Percentiles rank a stretch among this genome's conserved stretches.
These are phyloP conservation scores for Acanthococcus lagerstroemiae DNA, from an alignment of 2,888 invertebrate genomes.

Conservation along the genomic window DNA sequence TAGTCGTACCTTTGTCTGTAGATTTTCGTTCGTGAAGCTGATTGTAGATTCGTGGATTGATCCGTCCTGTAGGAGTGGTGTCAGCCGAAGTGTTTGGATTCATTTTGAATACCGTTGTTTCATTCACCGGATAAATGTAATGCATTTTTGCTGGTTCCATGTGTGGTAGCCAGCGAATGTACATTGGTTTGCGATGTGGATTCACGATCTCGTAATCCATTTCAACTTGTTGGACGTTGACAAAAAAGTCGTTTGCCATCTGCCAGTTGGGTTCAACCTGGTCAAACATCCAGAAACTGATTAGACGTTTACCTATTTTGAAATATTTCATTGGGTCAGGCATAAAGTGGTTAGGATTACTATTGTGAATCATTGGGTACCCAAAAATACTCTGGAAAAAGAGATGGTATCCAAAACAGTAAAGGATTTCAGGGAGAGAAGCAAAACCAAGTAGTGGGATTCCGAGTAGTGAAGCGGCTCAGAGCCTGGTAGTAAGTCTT, in stretches of 20 bases:
- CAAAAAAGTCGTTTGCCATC: background rate
- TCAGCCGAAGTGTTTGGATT: background rate
- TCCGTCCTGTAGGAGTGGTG: background rate
- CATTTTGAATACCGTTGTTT: background rate
- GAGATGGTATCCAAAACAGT: no score
- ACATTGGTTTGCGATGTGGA: background rate
- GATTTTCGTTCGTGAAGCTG: background rate
- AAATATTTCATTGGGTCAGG: no score
- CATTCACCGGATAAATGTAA: slow-evolving; percentile 14
- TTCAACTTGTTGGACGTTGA: slow-evolving; percentile 11
- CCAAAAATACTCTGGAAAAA: no score
- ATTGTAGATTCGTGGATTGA: slow-evolving; percentile 1
- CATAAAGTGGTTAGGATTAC: no score
- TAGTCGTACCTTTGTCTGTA: slow-evolving; percentile 7
- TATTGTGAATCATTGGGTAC: no score
- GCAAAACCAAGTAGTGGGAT: no score
- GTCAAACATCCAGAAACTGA: background rate
- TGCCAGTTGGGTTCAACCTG: slow-evolving; percentile 11
- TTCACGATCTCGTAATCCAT: slow-evolving; percentile 9
- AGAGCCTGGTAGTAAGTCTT: no score
- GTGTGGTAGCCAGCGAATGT: background rate
- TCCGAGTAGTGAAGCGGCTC: no score
- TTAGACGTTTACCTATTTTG: no score
- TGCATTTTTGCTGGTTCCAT: background rate
- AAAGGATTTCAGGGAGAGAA: no score